These are phyloP conservation scores for Linyphia triangularis DNA, from an alignment of 2,888 invertebrate species.

Conservation along the genomic window DNA sequence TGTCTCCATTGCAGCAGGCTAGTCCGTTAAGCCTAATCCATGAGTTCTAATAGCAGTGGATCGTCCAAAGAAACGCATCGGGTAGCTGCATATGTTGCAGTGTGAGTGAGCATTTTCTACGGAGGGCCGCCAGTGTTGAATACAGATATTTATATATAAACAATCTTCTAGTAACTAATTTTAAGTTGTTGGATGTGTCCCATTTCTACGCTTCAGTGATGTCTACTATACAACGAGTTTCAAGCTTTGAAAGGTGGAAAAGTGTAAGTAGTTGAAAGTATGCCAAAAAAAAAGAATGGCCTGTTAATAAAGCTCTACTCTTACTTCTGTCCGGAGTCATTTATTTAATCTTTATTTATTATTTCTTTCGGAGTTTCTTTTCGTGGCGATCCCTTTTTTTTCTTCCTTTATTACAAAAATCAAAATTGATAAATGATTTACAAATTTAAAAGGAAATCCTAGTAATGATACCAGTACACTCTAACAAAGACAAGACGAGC, in stretches of 20 bases:
- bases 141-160: slow-evolving; percentile 48
- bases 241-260: slow-evolving; percentile 67
- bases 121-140: slow-evolving; percentile 72
- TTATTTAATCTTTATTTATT: slow-evolving; percentile 59
- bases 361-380: background rate
- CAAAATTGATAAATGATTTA: no score
- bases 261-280: slow-evolving; percentile 74
- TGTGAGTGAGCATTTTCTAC: slow-evolving; percentile 18
- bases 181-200: slow-evolving; percentile 70
- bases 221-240: slow-evolving; percentile 75
- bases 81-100: slow-evolving; percentile 5
- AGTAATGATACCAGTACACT: no score
- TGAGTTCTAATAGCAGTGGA: slow-evolving; percentile 35
- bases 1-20: slow-evolving; percentile 7
- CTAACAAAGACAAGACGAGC: no score
- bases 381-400: background rate
- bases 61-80: slow-evolving; percentile 39
- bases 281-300: slow-evolving; percentile 70
- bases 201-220: slow-evolving; percentile 73
- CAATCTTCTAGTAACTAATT: slow-evolving; percentile 55
- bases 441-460: no score
- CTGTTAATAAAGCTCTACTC: slow-evolving; percentile 74
- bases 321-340: slow-evolving; percentile 65
- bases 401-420: background rate
- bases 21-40: slow-evolving; percentile 13